Evolutionary conservation across 2,888 invertebrate genomes (phyloP).

Genomic region (Dicyrtoma fusca): DNA sequence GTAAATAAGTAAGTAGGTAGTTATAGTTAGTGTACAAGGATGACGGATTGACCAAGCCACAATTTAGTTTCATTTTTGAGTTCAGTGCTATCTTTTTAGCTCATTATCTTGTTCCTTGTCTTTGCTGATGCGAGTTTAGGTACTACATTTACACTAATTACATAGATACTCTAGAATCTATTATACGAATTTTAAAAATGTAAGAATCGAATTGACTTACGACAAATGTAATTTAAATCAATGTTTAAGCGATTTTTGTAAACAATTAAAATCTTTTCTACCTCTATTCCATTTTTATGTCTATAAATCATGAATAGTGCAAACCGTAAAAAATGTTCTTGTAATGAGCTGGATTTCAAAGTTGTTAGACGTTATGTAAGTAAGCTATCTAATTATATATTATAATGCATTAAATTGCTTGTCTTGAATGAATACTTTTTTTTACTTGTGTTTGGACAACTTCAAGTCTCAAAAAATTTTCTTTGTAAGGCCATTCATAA

Average conservation of each 20-base stretch:
- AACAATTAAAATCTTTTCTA: neutral
- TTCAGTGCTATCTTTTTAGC: neutral
- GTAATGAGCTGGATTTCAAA: slow-evolving; percentile 12
- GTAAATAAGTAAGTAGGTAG: too few relatives aligned
- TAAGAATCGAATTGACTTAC: too few relatives aligned
- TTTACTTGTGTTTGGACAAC: neutral
- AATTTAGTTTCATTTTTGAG: too few relatives aligned
- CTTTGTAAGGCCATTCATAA: slow-evolving; percentile 11
- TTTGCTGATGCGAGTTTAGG: too few relatives aligned
- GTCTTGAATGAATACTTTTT: too few relatives aligned
- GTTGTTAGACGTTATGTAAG: neutral
- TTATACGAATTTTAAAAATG: too few relatives aligned
- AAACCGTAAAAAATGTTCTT: neutral
- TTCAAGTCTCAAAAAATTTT: neutral
- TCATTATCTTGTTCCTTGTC: too few relatives aligned
- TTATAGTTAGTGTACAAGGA: neutral
- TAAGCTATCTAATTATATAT: too few relatives aligned
- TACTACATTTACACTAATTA: too few relatives aligned
- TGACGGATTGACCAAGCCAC: slow-evolving; percentile 9
- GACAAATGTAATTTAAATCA: too few relatives aligned
- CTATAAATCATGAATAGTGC: neutral
- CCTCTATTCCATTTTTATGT: neutral
- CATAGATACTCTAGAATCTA: too few relatives aligned
- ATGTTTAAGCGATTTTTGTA: neutral
- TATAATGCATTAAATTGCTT: too few relatives aligned